Percentiles rank a stretch among this genome's conserved stretches.
phyloP scores from a whole-genome alignment of 2,888 invertebrate genomes.

The Boloria selene region DNA sequence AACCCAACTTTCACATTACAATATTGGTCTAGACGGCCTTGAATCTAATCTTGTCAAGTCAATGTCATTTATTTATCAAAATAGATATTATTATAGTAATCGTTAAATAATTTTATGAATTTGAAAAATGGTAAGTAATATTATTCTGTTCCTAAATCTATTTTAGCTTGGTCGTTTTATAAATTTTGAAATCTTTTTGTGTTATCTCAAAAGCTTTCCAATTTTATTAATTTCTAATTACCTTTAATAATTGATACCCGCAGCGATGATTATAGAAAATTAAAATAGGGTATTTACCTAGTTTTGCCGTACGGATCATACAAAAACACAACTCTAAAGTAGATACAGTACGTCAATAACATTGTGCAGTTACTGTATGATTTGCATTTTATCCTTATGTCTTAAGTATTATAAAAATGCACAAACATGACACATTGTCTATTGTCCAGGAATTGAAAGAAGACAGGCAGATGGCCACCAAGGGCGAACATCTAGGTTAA shows the following conservation, averaged over 20 bases:
- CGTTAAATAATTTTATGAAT: slow-evolving; percentile 3
- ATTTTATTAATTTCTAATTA: too few relatives aligned
- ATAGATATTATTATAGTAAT: slow-evolving; percentile 42
- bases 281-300: too few relatives aligned
- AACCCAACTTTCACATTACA: slow-evolving; percentile 71
- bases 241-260: too few relatives aligned
- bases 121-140: not conserved
- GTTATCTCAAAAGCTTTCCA: too few relatives aligned
- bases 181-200: too few relatives aligned
- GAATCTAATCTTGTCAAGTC: slow-evolving; percentile 79
- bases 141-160: not conserved
- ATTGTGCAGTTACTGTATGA: not conserved
- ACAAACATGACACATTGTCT: slow-evolving; percentile 12
- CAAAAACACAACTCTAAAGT: too few relatives aligned
- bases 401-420: not conserved
- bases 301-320: too few relatives aligned
- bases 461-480: slow-evolving; percentile 59
- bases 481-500: slow-evolving; percentile 69
- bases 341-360: not conserved
- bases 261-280: too few relatives aligned
- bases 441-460: slow-evolving; percentile 32
- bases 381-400: not conserved
- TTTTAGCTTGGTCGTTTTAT: too few relatives aligned
- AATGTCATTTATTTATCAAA: slow-evolving; percentile 75
- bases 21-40: slow-evolving; percentile 73